Percentiles rank a stretch among this genome's conserved stretches.
Evolutionary conservation across 1,140 invertebrate species (phyloP).

Genomic region (Lysiphlebus fabarum): DNA sequence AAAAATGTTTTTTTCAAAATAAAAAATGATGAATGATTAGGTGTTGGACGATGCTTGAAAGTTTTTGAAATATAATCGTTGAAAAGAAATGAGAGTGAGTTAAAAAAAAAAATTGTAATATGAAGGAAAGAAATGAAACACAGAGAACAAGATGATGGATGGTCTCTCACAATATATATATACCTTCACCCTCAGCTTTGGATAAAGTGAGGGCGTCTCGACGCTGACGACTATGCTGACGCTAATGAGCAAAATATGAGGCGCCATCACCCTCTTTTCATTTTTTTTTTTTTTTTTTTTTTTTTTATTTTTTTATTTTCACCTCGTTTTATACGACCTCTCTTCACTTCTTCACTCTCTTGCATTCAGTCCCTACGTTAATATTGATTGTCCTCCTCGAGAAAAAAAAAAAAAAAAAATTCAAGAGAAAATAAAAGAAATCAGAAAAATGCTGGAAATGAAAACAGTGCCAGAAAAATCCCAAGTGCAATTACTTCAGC

Average conservation of each 20-base stretch:
- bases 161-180: conserved; percentile 35
- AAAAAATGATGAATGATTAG: conserved; percentile 20
- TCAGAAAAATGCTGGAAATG: conserved; percentile 9
- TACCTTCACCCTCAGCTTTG: conserved; percentile 35
- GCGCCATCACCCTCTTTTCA: conserved; percentile 36
- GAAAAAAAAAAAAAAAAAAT: conserved; percentile 10
- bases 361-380: conserved; percentile 19
- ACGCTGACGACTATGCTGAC: conserved; percentile 51
- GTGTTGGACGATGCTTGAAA: conserved; percentile 13
- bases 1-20: not conserved
- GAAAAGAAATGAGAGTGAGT: conserved; percentile 4
- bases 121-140: conserved; percentile 24
- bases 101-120: not conserved
- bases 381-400: conserved; percentile 47
- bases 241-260: conserved; percentile 57
- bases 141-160: conserved; percentile 54
- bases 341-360: conserved; percentile 12
- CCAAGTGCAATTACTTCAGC: conserved; percentile 11
- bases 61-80: not conserved
- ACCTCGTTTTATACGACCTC: conserved; percentile 16
- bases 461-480: conserved; percentile 7
- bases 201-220: conserved; percentile 46
- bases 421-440: not conserved
- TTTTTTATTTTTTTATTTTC: conserved; percentile 21
- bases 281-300: conserved; percentile 16